Conservation (phyloP, 2,888 invertebrate species). For the Drosophila multiciliata region DNA sequence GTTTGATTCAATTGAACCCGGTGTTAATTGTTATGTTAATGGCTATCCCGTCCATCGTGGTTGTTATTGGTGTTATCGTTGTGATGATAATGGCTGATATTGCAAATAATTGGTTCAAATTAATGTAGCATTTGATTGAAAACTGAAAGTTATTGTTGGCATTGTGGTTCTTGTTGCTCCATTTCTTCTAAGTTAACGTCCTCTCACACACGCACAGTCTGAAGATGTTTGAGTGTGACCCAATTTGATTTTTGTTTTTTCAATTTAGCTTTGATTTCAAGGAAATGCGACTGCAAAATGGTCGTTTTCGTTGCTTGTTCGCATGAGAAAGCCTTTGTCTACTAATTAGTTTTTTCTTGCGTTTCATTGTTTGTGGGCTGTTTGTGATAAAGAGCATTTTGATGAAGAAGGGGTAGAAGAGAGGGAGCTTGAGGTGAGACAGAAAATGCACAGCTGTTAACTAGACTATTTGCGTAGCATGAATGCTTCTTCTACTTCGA, state of each 20-base stretch:
- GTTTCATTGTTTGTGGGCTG: constrained; percentile 6
- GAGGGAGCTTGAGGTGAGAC: neutral
- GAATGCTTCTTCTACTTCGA: neutral
- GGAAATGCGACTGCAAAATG: constrained; percentile 28
- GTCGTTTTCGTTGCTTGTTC: constrained; percentile 4
- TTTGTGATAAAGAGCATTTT: constrained; percentile 7
- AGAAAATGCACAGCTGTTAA: neutral
- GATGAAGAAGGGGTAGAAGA: neutral
- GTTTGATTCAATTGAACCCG: constrained; percentile 69
- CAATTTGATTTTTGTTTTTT: constrained; percentile 25
- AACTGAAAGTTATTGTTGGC: constrained; percentile 42
- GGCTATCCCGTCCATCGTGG: constrained; percentile 11
- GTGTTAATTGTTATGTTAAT: constrained; percentile 70
- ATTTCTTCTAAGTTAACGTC: constrained; percentile 33
- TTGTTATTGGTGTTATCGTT: constrained; percentile 18
- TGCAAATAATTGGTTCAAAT: constrained; percentile 61
- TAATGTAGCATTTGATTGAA: constrained; percentile 63
- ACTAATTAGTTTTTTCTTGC: constrained; percentile 1
- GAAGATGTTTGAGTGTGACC: constrained; percentile 31
- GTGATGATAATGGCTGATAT: constrained; percentile 18
- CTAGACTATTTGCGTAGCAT: constrained; percentile 18
- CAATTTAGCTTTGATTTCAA: constrained; percentile 5
- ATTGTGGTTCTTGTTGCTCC: constrained; percentile 7
- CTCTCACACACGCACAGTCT: constrained; percentile 17
- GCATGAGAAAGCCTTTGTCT: constrained; percentile 17